Evolutionary conservation across 2,113 vertebrate genomes (phyloP).

Genomic region (Athene cunicularia): DNA sequence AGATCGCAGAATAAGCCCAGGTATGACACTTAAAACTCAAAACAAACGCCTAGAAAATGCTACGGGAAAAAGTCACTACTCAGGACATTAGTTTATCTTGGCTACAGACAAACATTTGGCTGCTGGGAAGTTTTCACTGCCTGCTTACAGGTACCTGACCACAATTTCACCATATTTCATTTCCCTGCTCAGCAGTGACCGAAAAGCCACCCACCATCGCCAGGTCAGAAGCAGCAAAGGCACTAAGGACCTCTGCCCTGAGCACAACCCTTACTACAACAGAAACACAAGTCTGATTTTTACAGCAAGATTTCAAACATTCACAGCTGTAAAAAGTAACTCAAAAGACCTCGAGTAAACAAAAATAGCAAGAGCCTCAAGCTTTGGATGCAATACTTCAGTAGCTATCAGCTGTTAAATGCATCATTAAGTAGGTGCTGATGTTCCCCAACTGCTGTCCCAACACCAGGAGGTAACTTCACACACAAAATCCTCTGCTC

Average conservation of each 20-base stretch:
- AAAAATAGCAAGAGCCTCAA: not conserved
- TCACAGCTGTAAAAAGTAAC: not conserved
- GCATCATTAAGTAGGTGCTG: not conserved
- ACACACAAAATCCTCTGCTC: not conserved
- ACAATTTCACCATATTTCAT: not conserved
- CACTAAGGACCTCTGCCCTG: not conserved
- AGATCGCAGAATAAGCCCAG: not conserved
- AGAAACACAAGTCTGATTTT: not conserved
- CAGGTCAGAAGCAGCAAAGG: not conserved
- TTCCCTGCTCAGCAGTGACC: not conserved
- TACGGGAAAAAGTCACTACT: not conserved
- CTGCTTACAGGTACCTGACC: not conserved
- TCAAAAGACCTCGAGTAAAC: not conserved
- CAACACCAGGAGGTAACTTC: not conserved
- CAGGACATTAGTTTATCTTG: rapidly evolving
- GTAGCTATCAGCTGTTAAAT: not conserved
- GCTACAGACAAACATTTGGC: not conserved
- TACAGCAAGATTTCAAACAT: not conserved
- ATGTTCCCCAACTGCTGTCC: not conserved
- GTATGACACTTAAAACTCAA: not conserved
- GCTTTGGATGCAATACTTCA: not conserved
- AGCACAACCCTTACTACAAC: not conserved
- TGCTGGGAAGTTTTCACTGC: not conserved
- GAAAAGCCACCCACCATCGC: not conserved
- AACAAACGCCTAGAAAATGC: not conserved